phyloP scores from a whole-genome alignment of 1,140 invertebrate genomes.

The Drosophila subobscura region DNA sequence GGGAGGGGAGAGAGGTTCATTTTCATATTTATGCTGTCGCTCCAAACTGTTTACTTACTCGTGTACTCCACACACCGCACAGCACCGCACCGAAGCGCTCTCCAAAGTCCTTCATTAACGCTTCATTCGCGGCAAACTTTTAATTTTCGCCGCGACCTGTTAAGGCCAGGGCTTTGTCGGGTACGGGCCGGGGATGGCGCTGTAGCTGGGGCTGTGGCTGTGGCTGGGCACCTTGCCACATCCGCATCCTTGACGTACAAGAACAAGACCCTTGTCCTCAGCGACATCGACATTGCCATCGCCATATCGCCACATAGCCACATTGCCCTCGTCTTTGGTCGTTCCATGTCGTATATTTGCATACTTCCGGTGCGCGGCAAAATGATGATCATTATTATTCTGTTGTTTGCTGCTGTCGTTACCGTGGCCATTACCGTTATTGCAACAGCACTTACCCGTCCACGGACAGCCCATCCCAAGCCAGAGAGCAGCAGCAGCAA shows the following conservation, averaged over 20 bases:
- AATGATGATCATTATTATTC: slow-evolving; percentile 82
- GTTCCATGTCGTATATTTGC: slow-evolving; percentile 71
- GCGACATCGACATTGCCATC: slow-evolving; percentile 17
- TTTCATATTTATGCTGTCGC: slow-evolving; percentile 57
- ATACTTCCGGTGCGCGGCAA: slow-evolving; percentile 77
- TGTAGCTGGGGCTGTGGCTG: no score
- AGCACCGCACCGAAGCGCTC: no score
- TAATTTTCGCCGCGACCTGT: slow-evolving; percentile 57
- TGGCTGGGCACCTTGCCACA: slow-evolving; percentile 26
- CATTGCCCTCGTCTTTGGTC: slow-evolving; percentile 32
- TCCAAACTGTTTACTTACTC: slow-evolving; percentile 56
- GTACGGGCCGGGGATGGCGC: no score
- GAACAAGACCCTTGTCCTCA: slow-evolving; percentile 16
- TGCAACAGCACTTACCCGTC: slow-evolving; percentile 56
- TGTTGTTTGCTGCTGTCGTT: slow-evolving; percentile 77
- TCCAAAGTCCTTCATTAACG: slow-evolving; percentile 64
- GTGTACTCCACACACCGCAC: slow-evolving; percentile 1
- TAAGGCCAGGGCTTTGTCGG: slow-evolving; percentile 45
- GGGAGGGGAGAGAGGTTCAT: slow-evolving; percentile 21
- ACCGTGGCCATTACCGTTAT: slow-evolving; percentile 77
- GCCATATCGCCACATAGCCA: not conserved
- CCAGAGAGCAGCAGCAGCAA: no score
- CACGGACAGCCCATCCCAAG: slow-evolving; percentile 8
- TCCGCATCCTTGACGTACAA: slow-evolving; percentile 34
- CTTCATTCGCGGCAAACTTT: slow-evolving; percentile 63